Evolutionary conservation across 2,113 vertebrate genomes (phyloP).

Genomic region (Megaleporinus macrocephalus): DNA sequence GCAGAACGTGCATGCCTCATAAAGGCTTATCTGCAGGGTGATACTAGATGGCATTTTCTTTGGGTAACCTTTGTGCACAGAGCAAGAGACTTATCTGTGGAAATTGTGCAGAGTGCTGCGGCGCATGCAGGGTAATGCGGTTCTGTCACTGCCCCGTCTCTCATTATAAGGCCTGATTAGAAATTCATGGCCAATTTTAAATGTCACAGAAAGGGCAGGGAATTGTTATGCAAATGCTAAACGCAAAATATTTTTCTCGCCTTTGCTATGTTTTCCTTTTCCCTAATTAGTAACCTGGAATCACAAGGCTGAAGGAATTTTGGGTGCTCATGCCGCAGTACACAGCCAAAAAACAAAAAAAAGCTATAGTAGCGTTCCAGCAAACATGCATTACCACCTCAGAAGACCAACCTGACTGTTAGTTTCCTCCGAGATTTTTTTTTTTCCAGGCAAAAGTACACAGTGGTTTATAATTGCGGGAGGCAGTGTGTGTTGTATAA

Average conservation of each 20-base stretch:
- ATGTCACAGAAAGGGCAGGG: constrained; percentile 78
- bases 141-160: constrained; percentile 71
- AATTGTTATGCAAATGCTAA: constrained; percentile 78
- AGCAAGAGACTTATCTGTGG: constrained; percentile 22
- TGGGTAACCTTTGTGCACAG: constrained; percentile 40
- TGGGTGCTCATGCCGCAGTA: neutral
- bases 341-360: neutral
- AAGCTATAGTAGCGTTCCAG: neutral
- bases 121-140: constrained; percentile 68
- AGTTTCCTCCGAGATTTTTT: neutral
- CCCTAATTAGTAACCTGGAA: constrained; percentile 11
- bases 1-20: constrained; percentile 6
- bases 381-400: neutral
- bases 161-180: constrained; percentile 76
- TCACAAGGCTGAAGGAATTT: neutral
- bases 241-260: constrained; percentile 69
- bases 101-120: constrained; percentile 38
- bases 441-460: neutral
- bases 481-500: neutral
- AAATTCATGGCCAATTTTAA: constrained; percentile 76
- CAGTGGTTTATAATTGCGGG: neutral
- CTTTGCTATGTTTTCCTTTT: constrained; percentile 43
- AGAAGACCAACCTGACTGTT: neutral
- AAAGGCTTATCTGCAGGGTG: constrained; percentile 24
- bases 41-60: constrained; percentile 33